Evolutionary conservation across 2,113 vertebrate species (phyloP), one percentile per base, ranked within the genome.

Genomic region (Nothobranchius kuhntae): DNA sequence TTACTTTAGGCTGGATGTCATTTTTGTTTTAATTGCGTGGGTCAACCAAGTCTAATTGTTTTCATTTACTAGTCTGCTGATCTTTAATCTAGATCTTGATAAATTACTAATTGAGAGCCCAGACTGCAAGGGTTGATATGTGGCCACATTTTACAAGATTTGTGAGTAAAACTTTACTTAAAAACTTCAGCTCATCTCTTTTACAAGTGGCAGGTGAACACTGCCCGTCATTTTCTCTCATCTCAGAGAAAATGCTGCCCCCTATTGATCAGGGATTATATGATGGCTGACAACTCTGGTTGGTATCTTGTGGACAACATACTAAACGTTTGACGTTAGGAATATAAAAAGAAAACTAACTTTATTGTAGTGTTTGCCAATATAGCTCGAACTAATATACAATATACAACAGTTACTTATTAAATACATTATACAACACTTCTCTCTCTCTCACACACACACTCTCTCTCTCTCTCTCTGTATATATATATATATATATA

Each of bases 221-320:
- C 30, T 2, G 40, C n/a, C 6, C 42, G 6, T 58, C 13, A 1
- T 13, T 38, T 30, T 15, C n/a, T 53, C 3, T 42, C 13, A 12
- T 24, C 7, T 46, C 45, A 45, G 10, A 64, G 2, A 68, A 75
- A 80, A 30, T 83, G 62, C 79, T 87, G 77, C 86, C 86, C 62
- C 50, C 82, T 26, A 62, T 51, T 78, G 84, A 60, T 55, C 51
- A 71, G 9, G 53, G 24, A 26, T 55, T 58, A 17, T 52, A 55
- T 46, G 30, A 42, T 6, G 52, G 26, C 24, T 35, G 24, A n/a
- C 26, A 13, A 3, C 42, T 36, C 3, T 47, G 13, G 48, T 52
- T 42, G n/a, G 40, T 15, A 94, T 92, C 95, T 95, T 93, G 92
- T 94, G 95, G 94, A 83, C 4, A 30, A 30, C 92, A 85, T 85